Base-by-base conservation (phyloP, 2,113 vertebrate genomes). In the Hemicordylus capensis region DNA sequence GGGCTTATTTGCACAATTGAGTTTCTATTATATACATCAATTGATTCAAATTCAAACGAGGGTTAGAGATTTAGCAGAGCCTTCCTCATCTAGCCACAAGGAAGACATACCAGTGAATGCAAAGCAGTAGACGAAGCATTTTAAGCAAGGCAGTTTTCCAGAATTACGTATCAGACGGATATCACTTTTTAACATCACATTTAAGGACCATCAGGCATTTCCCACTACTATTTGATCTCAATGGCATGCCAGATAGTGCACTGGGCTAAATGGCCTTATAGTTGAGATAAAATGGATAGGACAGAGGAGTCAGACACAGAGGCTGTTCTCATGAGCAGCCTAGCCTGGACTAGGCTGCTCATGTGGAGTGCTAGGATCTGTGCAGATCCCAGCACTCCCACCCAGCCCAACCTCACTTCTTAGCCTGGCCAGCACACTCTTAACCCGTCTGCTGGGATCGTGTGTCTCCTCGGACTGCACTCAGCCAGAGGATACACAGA, bases 31-130 rank as follows among this genome's bases (percentile, higher is more conserved):
- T 85, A 72, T 10, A 0, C n/a, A n/a, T n/a, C 85, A 31, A 87
- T 11, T 91, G 69, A 26, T 74, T 89, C 85, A 91, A 92, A 93
- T 91, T 87, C 89, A 92, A 93, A 92, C 89, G 90, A 80, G 89
- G 79, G 83, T 86, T 85, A 59, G 83, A 92, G 88, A 92, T 81
- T 70, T 48, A 75, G 54, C 15, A 85, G 44, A 79, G 17, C 51
- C 39, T 37, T 72, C 66, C 26, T 63, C 67, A 48, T 79, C 67
- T 61, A 20, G 8, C 79, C n/a, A 42, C 44, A 34, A 61, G 48
- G 48, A 73, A 48, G 42, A 79, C 24, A 69, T 31, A 67, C 34
- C 37, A 11, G 3, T 56, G 54, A 78, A 54, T n/a, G n/a, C n/a
- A n/a, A n/a, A n/a, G n/a, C n/a, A n/a, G n/a, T n/a, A n/a, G n/a